These are phyloP conservation scores for Cryptus viduatorius DNA, from an alignment of 2,888 invertebrate species.

Conservation along the genomic window DNA sequence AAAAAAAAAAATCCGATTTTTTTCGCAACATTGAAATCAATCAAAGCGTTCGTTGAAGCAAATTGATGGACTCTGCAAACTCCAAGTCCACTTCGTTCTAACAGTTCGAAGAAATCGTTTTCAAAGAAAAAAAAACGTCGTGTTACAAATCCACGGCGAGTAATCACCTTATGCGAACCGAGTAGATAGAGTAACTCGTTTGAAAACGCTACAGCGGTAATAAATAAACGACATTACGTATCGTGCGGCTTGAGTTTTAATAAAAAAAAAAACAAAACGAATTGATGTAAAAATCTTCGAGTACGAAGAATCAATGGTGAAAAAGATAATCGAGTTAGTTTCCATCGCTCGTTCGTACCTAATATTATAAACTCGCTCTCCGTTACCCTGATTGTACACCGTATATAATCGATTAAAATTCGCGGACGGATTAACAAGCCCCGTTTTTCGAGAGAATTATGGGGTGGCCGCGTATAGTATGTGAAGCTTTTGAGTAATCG, in stretches of 20 bases:
- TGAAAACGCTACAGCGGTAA: too few relatives aligned
- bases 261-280: not conserved
- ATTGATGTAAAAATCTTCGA: not conserved
- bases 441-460: constrained; percentile 67
- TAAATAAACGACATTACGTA: too few relatives aligned
- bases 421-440: constrained; percentile 68
- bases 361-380: constrained; percentile 60
- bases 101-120: too few relatives aligned
- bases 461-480: constrained; percentile 60
- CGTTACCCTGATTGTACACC: constrained; percentile 32
- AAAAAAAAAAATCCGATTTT: too few relatives aligned
- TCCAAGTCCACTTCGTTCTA: too few relatives aligned
- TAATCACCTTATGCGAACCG: too few relatives aligned
- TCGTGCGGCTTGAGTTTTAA: not conserved
- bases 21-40: too few relatives aligned
- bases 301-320: constrained; percentile 16
- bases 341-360: constrained; percentile 32
- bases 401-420: constrained; percentile 69
- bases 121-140: too few relatives aligned
- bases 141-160: too few relatives aligned
- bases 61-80: too few relatives aligned
- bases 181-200: too few relatives aligned
- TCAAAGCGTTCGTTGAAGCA: too few relatives aligned
- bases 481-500: constrained; percentile 70
- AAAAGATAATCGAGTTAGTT: constrained; percentile 13